Evolutionary conservation across 1,140 invertebrate genomes (phyloP).

Genomic region (Rhopalosiphum maidis): DNA sequence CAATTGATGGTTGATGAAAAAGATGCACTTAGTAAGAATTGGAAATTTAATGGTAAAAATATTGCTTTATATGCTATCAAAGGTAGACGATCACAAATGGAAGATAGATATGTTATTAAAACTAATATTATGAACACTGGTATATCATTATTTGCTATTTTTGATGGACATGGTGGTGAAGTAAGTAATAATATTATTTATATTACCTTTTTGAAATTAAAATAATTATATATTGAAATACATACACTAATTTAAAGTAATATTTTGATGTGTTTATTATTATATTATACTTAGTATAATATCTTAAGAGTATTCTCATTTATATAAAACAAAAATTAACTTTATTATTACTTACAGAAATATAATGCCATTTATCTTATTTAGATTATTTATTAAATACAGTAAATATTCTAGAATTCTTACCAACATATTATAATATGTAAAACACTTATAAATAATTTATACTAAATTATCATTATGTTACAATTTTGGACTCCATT

Average conservation of each 20-base stretch:
- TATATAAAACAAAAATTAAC: neutral
- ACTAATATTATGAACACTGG: constrained; percentile 77
- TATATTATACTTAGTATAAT: neutral
- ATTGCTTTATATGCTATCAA: constrained; percentile 88
- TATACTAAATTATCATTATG: no score
- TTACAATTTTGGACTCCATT: neutral
- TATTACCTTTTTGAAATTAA: neutral
- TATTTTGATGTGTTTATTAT: neutral
- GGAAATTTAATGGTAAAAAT: constrained; percentile 77
- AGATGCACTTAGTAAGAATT: constrained; percentile 68
- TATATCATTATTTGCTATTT: constrained; percentile 87
- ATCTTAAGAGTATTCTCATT: neutral
- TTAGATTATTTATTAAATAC: neutral
- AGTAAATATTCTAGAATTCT: neutral
- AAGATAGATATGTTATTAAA: constrained; percentile 87
- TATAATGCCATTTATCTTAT: neutral
- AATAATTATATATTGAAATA: neutral
- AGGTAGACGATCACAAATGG: constrained; percentile 88
- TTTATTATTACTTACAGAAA: neutral
- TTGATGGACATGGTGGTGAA: constrained; percentile 94
- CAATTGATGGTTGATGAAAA: constrained; percentile 63
- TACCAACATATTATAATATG: neutral
- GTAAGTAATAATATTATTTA: constrained; percentile 63
- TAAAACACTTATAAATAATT: neutral
- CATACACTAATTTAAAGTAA: neutral